These are phyloP conservation scores for Gymnorhina tibicen DNA, from an alignment of 2,113 vertebrate genomes.

Conservation along the genomic window DNA sequence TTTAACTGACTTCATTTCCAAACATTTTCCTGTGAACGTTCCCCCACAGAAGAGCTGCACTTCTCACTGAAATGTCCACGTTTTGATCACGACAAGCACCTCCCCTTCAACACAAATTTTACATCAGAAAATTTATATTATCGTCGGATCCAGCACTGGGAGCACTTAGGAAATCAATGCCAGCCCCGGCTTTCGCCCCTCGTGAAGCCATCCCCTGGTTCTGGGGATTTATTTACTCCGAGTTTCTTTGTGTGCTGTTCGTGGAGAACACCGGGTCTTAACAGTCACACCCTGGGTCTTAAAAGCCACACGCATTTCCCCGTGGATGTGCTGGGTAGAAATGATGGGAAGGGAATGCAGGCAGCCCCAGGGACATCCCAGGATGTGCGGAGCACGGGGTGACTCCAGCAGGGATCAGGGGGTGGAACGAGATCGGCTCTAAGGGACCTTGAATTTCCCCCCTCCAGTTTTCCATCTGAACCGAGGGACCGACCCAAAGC, in stretches of 20 bases:
- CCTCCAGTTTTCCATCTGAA: background rate
- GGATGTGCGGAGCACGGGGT: background rate
- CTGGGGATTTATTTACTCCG: background rate
- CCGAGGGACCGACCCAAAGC: background rate
- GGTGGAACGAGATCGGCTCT: accelerated
- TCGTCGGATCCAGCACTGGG: background rate
- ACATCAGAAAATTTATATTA: background rate
- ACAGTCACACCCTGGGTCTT: background rate
- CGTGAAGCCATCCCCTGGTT: background rate
- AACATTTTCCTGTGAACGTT: background rate
- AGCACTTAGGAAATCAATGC: background rate
- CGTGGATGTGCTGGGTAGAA: accelerated
- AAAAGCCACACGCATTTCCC: background rate
- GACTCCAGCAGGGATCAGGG: background rate
- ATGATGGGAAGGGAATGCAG: background rate
- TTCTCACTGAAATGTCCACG: background rate
- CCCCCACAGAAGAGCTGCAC: background rate
- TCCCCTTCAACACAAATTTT: background rate
- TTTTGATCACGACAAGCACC: background rate
- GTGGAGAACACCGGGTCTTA: accelerated
- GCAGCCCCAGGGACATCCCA: accelerated
- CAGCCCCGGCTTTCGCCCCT: background rate
- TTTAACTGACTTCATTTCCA: background rate
- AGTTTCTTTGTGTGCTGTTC: background rate
- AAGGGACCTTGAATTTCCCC: background rate